These are phyloP conservation scores for Pandemis heparana DNA, from an alignment of 2,888 invertebrate genomes.

Conservation along the genomic window DNA sequence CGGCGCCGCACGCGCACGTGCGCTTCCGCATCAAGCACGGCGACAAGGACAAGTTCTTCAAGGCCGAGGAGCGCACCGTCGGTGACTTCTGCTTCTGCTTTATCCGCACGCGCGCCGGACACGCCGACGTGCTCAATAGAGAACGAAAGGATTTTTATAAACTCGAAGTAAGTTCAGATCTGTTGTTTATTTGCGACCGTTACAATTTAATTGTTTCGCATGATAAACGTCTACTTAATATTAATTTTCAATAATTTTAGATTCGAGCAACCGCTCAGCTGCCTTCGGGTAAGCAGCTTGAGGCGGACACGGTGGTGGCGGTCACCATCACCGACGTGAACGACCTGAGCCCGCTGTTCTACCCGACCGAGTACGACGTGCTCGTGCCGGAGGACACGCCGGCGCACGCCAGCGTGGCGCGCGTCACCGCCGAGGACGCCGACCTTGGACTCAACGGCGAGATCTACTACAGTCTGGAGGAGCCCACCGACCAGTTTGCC, in stretches of 20 bases:
- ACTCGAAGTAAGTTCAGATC: slow-evolving; percentile 85
- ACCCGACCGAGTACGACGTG: slow-evolving; percentile 94
- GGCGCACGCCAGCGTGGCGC: slow-evolving; percentile 92
- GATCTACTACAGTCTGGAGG: slow-evolving; percentile 97
- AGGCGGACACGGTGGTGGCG: slow-evolving; percentile 90
- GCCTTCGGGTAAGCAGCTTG: slow-evolving; percentile 86
- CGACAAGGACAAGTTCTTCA: slow-evolving; percentile 96
- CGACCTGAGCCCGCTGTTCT: slow-evolving; percentile 97
- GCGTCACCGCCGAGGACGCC: slow-evolving; percentile 96
- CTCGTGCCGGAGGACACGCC: slow-evolving; percentile 95
- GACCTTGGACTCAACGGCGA: slow-evolving; percentile 98
- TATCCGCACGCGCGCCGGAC: slow-evolving; percentile 94
- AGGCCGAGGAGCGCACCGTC: slow-evolving; percentile 94
- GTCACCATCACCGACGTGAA: slow-evolving; percentile 93
- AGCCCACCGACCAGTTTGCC: slow-evolving; percentile 93
- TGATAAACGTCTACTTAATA: too few relatives aligned
- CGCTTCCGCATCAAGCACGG: slow-evolving; percentile 95
- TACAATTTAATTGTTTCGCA: not conserved
- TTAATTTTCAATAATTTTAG: slow-evolving; percentile 47
- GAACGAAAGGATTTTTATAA: slow-evolving; percentile 95
- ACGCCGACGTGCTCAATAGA: slow-evolving; percentile 95
- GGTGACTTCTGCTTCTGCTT: slow-evolving; percentile 98
- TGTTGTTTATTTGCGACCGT: not conserved
- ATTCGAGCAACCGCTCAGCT: slow-evolving; percentile 84
- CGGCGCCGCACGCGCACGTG: slow-evolving; percentile 80